Percentiles rank a stretch among this genome's conserved stretches.
These are phyloP conservation scores for Chanos chanos DNA, from an alignment of 2,797 vertebrate genomes.

Conservation along the genomic window DNA sequence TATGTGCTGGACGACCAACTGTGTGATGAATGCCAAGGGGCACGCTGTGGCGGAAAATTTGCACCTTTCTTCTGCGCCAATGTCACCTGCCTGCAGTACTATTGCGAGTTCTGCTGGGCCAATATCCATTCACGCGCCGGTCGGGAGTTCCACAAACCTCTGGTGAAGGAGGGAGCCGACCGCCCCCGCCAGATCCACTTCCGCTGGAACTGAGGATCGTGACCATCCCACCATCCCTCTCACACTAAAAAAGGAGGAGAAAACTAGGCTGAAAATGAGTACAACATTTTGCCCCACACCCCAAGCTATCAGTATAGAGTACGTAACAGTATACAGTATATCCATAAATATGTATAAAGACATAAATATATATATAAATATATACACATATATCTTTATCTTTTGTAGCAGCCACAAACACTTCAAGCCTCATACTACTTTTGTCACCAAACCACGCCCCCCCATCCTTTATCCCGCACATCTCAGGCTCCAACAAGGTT, in stretches of 20 bases:
- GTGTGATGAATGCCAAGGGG: constrained; percentile 97
- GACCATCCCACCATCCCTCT: too few relatives aligned
- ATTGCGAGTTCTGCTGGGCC: constrained; percentile 99
- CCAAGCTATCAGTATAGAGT: constrained; percentile 86
- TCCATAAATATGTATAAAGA: constrained; percentile 57
- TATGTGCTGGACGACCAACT: constrained; percentile 98
- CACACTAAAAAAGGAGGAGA: background rate
- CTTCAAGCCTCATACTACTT: constrained; percentile 97
- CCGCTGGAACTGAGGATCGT: constrained; percentile 89
- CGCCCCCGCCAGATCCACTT: constrained; percentile 98
- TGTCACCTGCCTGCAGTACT: constrained; percentile 99
- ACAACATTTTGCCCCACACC: constrained; percentile 84
- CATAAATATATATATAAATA: constrained; percentile 46
- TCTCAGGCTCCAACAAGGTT: constrained; percentile 95
- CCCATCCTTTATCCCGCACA: constrained; percentile 67
- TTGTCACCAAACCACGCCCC: constrained; percentile 85
- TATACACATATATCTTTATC: constrained; percentile 75
- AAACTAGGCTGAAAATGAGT: constrained; percentile 73
- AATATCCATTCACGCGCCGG: constrained; percentile 98
- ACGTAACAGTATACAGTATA: constrained; percentile 72
- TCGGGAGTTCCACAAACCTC: constrained; percentile 98
- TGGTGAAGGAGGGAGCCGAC: constrained; percentile 98
- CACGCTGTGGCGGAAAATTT: constrained; percentile 94
- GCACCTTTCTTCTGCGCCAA: constrained; percentile 98
- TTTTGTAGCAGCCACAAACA: constrained; percentile 98